Evolutionary conservation across 2,888 invertebrate species (phyloP), one percentile per base, ranked within the genome.

Genomic region (Lumbricus terrestris): DNA sequence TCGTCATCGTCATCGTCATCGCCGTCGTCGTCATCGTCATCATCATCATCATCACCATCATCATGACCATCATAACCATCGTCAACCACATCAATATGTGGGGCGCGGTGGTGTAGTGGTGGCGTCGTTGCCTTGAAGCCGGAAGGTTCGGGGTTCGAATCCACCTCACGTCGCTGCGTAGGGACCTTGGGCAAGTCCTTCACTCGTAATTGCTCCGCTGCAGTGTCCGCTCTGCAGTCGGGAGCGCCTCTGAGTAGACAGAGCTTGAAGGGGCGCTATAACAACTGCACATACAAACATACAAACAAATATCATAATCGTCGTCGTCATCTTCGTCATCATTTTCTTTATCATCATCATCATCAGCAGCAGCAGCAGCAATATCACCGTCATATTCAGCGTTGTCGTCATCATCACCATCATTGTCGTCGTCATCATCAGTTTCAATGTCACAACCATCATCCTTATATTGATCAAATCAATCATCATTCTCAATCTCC

Each of bases 1-100:
- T 90, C 85, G 83, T n/a, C 90, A 90, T 38, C 90, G 18, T 85
- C 85, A 83, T 85, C 90, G 83, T 38, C 82, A 90, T 83, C 90
- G 38, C 37, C 82, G 37, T 38, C 83, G 16, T 82, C 15, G 16
- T 82, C 82, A 82, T 82, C 82, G 16, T 82, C 82, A 82, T 82
- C 82, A 82, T 82, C 82, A 82, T 16, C 16, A 82, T 8, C 82
- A 82, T 82, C 82, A 82, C 16, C 23, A 82, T 82, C 82, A 82
- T 33, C 82, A 8, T 33, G n/a, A n/a, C n/a, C 82, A 15, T 33
- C 82, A 15, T 82, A 5, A 15, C 16, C 82, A 15, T 82, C 33
- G 33, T n/a, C 23, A 15, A n/a, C n/a, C n/a, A n/a, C n/a, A n/a
- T n/a, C n/a, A n/a, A n/a, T n/a, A n/a, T n/a, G n/a, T n/a, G n/a